Percentiles rank a stretch among this genome's conserved stretches.
Conservation (phyloP, 2,113 vertebrate species). For the Holacanthus passer region DNA sequence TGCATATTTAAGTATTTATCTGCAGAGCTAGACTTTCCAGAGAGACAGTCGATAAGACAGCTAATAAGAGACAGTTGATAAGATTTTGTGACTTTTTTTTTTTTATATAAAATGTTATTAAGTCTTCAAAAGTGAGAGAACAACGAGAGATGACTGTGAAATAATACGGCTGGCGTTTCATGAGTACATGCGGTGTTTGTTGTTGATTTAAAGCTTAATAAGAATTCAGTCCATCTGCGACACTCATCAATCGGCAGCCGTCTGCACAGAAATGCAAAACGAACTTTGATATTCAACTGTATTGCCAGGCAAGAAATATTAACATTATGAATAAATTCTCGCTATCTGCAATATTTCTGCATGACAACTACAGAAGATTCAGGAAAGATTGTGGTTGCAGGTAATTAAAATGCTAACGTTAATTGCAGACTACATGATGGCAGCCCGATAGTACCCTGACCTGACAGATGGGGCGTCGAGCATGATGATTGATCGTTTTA, state of each 20-base stretch:
- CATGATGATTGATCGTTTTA: too few relatives aligned
- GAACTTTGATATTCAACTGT: slow-evolving; percentile 3
- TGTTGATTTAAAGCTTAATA: slow-evolving; percentile 27
- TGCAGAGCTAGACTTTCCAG: not conserved
- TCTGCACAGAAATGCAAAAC: slow-evolving; percentile 16
- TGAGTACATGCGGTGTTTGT: slow-evolving; percentile 8
- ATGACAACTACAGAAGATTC: not conserved
- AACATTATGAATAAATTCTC: not conserved
- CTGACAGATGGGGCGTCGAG: too few relatives aligned
- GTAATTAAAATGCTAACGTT: too few relatives aligned
- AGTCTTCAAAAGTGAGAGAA: slow-evolving; percentile 2
- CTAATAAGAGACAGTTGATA: slow-evolving; percentile 21
- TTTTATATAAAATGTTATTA: not conserved
- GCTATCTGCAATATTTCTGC: not conserved
- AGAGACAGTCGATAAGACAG: not conserved
- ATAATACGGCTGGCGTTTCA: not conserved
- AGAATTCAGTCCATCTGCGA: slow-evolving; percentile 18
- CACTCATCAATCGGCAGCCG: slow-evolving; percentile 6
- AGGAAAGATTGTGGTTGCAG: too few relatives aligned
- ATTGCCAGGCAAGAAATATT: not conserved
- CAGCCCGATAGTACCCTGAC: too few relatives aligned
- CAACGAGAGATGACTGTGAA: not conserved
- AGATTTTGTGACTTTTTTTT: not conserved
- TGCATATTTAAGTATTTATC: slow-evolving; percentile 15
- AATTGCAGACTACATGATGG: too few relatives aligned